Percentiles rank a stretch among this genome's conserved stretches.
These are phyloP conservation scores for Steinernema scapterisci DNA, from an alignment of 2,888 invertebrate species.

Conservation along the genomic window DNA sequence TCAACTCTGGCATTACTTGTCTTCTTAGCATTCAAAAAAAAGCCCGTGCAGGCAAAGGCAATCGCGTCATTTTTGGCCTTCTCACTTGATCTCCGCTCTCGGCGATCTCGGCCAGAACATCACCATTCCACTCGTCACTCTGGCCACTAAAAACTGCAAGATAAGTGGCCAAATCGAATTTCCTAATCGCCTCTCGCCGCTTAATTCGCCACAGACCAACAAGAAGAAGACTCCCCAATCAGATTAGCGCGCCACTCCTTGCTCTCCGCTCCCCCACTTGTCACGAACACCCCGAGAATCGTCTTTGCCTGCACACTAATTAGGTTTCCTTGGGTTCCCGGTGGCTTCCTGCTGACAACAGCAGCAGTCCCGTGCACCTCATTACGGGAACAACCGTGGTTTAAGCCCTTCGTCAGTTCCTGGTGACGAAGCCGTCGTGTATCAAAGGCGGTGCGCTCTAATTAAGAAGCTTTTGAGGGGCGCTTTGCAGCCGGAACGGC, in stretches of 20 bases:
- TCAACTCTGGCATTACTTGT: too few relatives aligned
- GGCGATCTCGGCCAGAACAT: too few relatives aligned
- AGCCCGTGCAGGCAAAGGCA: too few relatives aligned
- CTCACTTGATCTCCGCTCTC: neutral
- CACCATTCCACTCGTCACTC: neutral
- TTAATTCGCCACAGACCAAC: constrained; percentile 1
- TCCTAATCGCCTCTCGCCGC: neutral
- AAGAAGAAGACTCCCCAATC: neutral
- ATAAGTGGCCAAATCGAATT: constrained; percentile 2
- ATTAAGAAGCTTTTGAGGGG: constrained; percentile 17
- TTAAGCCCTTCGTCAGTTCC: neutral
- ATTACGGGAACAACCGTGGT: neutral
- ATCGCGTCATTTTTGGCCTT: too few relatives aligned
- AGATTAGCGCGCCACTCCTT: neutral
- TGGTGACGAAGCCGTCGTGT: neutral
- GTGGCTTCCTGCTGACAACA: neutral
- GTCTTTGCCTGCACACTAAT: too few relatives aligned
- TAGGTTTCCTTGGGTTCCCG: too few relatives aligned
- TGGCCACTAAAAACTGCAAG: constrained; percentile 1
- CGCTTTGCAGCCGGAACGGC: too few relatives aligned
- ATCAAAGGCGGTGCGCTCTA: constrained; percentile 21
- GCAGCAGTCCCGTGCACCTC: constrained; percentile 5
- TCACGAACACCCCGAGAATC: neutral
- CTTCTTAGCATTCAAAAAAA: neutral
- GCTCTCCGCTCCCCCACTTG: neutral